These are phyloP conservation scores for Hoplodrina ambigua DNA, from an alignment of 2,888 invertebrate genomes.

Conservation along the genomic window DNA sequence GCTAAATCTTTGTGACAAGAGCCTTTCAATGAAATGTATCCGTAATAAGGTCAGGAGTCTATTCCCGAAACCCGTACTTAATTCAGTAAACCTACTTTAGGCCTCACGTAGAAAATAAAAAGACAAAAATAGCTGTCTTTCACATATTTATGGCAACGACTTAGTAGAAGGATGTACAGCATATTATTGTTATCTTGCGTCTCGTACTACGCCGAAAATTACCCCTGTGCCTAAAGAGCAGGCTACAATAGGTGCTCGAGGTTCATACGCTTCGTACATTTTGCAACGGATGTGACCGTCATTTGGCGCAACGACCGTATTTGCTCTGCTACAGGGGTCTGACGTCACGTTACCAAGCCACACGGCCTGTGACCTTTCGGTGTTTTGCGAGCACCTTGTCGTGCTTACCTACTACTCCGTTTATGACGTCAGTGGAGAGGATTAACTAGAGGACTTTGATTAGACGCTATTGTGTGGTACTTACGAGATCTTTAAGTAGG, in stretches of 20 bases:
- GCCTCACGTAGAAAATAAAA: constrained; percentile 13
- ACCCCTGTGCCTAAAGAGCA: constrained; percentile 25
- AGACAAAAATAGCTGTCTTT: constrained; percentile 12
- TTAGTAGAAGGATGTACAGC: constrained; percentile 29
- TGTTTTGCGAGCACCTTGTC: constrained; percentile 57
- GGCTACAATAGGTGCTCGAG: constrained; percentile 46
- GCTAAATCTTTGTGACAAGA: constrained; percentile 24
- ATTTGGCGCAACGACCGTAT: constrained; percentile 66
- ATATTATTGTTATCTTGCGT: constrained; percentile 43
- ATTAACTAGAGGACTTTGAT: constrained; percentile 48
- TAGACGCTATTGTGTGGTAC: constrained; percentile 40
- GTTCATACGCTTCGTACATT: constrained; percentile 56
- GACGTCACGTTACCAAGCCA: constrained; percentile 62
- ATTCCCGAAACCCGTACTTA: constrained; percentile 4
- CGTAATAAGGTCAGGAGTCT: constrained; percentile 4
- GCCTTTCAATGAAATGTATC: constrained; percentile 14
- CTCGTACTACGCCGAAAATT: constrained; percentile 36
- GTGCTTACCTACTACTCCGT: constrained; percentile 46
- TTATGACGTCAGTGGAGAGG: constrained; percentile 54
- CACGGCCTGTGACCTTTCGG: constrained; percentile 65
- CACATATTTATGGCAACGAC: constrained; percentile 14
- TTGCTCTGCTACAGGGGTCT: constrained; percentile 57
- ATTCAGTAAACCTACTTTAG: constrained; percentile 6
- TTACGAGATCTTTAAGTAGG: constrained; percentile 17
- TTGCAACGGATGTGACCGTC: constrained; percentile 68